These are phyloP conservation scores for Pocota personata DNA, from an alignment of 2,888 invertebrate species.

Conservation along the genomic window DNA sequence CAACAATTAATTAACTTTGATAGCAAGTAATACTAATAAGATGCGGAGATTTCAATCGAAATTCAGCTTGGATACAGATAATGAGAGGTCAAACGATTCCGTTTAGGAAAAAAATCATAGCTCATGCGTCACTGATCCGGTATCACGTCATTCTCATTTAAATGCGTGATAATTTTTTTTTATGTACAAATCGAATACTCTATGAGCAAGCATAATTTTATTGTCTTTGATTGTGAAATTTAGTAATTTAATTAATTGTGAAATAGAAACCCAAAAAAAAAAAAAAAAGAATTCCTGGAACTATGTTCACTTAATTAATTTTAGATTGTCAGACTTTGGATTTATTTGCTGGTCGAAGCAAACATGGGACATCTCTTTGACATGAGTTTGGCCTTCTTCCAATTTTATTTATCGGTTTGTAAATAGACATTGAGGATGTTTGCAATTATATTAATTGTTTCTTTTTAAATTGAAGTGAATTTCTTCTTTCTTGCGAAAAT, in stretches of 20 bases:
- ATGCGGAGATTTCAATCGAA: not conserved
- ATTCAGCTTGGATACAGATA: not conserved
- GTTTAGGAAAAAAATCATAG: not conserved
- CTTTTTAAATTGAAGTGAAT: no score
- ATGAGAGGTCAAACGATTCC: not conserved
- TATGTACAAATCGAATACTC: not conserved
- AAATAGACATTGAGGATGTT: no score
- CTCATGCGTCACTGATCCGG: not conserved
- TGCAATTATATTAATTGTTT: no score
- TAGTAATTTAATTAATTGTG: not conserved
- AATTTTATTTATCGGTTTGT: not conserved
- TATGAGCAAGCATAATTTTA: not conserved
- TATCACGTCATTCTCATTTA: not conserved
- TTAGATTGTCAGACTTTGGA: not conserved
- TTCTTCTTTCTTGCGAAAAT: no score
- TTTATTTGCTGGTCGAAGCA: not conserved
- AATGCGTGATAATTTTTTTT: not conserved
- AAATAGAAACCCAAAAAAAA: no score
- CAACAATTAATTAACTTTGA: slow-evolving; percentile 1
- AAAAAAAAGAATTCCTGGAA: not conserved
- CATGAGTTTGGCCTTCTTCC: slow-evolving; percentile 10
- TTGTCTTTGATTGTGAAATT: not conserved
- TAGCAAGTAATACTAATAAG: not conserved
- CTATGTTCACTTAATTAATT: not conserved
- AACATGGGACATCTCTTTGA: slow-evolving; percentile 30